Conservation (phyloP, 2,888 invertebrate genomes). For the Tachina lurida region DNA sequence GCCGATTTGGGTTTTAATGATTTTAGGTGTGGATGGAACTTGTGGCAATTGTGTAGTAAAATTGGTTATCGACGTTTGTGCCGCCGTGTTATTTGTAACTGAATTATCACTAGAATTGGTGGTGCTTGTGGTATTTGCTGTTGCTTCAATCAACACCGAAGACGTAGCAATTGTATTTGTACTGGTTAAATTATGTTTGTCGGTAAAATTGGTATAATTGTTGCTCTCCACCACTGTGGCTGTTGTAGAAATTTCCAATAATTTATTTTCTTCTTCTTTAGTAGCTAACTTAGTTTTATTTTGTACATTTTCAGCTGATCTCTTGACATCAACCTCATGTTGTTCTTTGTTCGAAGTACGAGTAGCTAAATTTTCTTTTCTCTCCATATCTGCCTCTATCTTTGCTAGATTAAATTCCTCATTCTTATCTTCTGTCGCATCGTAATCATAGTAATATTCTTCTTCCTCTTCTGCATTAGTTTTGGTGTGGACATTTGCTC, state of each 20-base stretch:
- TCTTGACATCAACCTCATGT: conserved; percentile 69
- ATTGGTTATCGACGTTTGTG: conserved; percentile 33
- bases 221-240: conserved; percentile 66
- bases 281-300: conserved; percentile 51
- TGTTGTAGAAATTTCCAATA: conserved; percentile 25
- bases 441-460: conserved; percentile 60
- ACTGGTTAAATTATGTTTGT: conserved; percentile 40
- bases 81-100: conserved; percentile 42
- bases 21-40: conserved; percentile 75
- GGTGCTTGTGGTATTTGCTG: conserved; percentile 40
- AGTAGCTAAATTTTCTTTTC: conserved; percentile 32
- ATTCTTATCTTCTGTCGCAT: conserved; percentile 34
- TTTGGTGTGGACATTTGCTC: not conserved
- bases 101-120: conserved; percentile 49
- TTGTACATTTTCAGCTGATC: conserved; percentile 69
- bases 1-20: conserved; percentile 70
- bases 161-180: conserved; percentile 55
- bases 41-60: conserved; percentile 57
- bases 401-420: conserved; percentile 34
- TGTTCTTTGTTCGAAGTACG: conserved; percentile 17
- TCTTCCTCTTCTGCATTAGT: conserved; percentile 24
- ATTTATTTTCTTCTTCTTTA: conserved; percentile 54
- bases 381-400: conserved; percentile 53
- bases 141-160: conserved; percentile 29
- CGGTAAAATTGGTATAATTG: conserved; percentile 77